Conservation (phyloP, 2,113 vertebrate genomes). For the Rana temporaria region DNA sequence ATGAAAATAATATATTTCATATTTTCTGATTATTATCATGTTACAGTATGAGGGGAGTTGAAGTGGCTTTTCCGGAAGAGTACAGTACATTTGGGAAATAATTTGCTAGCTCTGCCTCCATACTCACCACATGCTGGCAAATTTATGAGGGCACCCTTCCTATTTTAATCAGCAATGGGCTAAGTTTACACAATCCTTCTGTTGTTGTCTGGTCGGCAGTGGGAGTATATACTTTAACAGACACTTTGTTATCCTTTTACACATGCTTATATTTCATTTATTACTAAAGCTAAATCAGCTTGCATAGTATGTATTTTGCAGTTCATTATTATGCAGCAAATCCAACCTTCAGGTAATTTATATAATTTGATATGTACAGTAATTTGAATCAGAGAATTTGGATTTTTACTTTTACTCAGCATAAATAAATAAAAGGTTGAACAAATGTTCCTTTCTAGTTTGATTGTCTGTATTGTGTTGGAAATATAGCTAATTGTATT, state of each 20-base stretch:
- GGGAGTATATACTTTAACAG: background rate
- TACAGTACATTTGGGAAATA: constrained; percentile 25
- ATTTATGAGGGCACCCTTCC: constrained; percentile 34
- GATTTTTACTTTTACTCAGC: too few relatives aligned
- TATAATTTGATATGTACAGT: too few relatives aligned
- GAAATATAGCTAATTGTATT: too few relatives aligned
- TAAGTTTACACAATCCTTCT: constrained; percentile 8
- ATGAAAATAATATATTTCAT: too few relatives aligned
- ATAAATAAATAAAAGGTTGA: too few relatives aligned
- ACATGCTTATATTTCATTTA: background rate
- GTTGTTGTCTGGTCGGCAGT: constrained; percentile 24
- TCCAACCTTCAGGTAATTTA: too few relatives aligned
- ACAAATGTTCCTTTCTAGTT: too few relatives aligned
- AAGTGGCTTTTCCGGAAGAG: constrained; percentile 15
- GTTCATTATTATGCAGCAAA: too few relatives aligned
- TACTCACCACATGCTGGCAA: constrained; percentile 20
- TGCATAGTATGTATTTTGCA: background rate
- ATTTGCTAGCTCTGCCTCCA: constrained; percentile 36
- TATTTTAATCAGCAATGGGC: constrained; percentile 31
- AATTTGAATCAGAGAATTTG: too few relatives aligned
- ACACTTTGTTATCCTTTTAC: background rate
- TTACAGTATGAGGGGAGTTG: constrained; percentile 15
- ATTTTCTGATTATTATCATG: background rate
- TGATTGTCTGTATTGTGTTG: too few relatives aligned
- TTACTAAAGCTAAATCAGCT: constrained; percentile 1